Evolutionary conservation across 1,140 invertebrate species (phyloP).

Genomic region (Neodiprion lecontei): DNA sequence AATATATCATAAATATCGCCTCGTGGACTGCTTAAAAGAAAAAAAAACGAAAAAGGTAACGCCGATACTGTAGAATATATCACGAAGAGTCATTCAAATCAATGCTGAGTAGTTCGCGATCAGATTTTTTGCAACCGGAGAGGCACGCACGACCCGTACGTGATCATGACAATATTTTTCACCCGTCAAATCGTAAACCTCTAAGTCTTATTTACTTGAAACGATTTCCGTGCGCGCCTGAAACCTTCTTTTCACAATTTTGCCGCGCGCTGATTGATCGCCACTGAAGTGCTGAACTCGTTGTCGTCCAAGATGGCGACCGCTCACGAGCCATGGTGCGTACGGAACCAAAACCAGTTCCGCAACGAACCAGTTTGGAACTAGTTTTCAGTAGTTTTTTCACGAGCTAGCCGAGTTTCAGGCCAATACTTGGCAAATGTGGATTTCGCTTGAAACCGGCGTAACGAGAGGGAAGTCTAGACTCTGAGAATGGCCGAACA

Average conservation of each 20-base stretch:
- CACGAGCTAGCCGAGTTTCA: slow-evolving; percentile 19
- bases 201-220: background rate
- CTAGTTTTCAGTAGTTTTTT: slow-evolving; percentile 44
- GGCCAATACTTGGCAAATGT: slow-evolving; percentile 27
- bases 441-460: background rate
- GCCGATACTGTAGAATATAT: too few relatives aligned
- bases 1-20: too few relatives aligned
- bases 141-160: too few relatives aligned
- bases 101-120: too few relatives aligned
- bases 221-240: slow-evolving; percentile 19
- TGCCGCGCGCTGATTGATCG: slow-evolving; percentile 18
- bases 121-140: too few relatives aligned
- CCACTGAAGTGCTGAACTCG: background rate
- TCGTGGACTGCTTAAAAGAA: too few relatives aligned
- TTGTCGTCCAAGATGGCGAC: slow-evolving; percentile 32
- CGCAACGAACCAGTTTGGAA: slow-evolving; percentile 44
- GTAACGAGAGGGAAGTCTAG: background rate
- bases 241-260: background rate
- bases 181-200: too few relatives aligned
- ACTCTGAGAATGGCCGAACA: slow-evolving; percentile 26
- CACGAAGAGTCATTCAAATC: too few relatives aligned
- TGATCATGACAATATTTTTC: too few relatives aligned
- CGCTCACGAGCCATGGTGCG: slow-evolving; percentile 26
- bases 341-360: slow-evolving; percentile 47
- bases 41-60: too few relatives aligned